Evolutionary conservation across 2,113 vertebrate genomes (phyloP), one percentile per base, ranked within the genome.

Genomic region (Phyllostomus hastatus): DNA sequence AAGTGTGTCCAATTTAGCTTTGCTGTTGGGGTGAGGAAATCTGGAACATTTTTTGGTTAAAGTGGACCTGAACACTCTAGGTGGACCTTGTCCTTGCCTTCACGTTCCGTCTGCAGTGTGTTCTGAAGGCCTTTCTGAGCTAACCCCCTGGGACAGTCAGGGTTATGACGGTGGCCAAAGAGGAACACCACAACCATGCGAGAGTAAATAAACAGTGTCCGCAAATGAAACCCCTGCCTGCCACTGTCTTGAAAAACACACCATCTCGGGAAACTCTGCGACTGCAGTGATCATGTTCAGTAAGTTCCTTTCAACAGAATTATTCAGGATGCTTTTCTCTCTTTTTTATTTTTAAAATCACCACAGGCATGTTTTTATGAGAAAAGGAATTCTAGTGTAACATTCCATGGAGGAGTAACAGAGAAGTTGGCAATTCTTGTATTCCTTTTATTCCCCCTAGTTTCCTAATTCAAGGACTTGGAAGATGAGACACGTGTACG

Each of bases 381-480:
- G 86, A 90, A n/a, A 67, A 88, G 87, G 14, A 61, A 91, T 81
- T 94, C 84, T 72, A 88, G 7, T 57, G 33, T 64, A 72, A 83
- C 64, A 94, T 66, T 89, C 88, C 26, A 76, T 64, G 46, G 28
- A 41, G 33, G 20, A 43, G 8, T 50, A 59, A 82, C 76, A 80
- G 31, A 80, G 9, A 75, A 91, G 28, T 57, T 84, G 85, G 35
- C 83, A 79, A 88, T 70, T 46, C 69, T n/a, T 61, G 3, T n/a
- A 28, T 41, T 7, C 33, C 19, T 24, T 35, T 79, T 92, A 89
- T 43, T 12, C 10, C 0, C 12, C 88, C 35, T 86, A n/a, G 20
- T 93, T 93, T 96, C 96, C 67, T 69, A 86, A 83, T 4, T 54
- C 48, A 78, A 94, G 90, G 67, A 38, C 73, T 73, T 93, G 33